Evolutionary conservation across 2,113 vertebrate species (phyloP).

Genomic region (Osmerus mordax): DNA sequence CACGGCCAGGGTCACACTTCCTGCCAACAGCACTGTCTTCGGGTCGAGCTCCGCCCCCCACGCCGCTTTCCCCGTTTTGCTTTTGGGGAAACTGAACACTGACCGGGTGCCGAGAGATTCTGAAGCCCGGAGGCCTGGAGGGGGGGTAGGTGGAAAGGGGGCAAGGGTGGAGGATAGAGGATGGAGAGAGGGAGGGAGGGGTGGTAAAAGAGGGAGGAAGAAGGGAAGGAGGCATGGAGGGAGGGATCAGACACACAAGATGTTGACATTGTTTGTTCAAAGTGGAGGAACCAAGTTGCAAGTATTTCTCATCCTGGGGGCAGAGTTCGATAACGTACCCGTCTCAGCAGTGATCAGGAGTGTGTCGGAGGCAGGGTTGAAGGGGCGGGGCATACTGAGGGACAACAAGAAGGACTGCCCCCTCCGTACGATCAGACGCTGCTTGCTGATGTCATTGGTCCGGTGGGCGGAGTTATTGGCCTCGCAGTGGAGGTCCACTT

Average conservation of each 20-base stretch:
- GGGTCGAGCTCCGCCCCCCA: constrained; percentile 70
- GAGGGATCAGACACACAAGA: too few relatives aligned
- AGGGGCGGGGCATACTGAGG: constrained; percentile 50
- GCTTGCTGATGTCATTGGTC: constrained; percentile 69
- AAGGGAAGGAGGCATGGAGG: too few relatives aligned
- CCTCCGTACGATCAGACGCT: constrained; percentile 71
- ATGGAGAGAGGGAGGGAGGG: too few relatives aligned
- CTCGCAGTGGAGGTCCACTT: constrained; percentile 29
- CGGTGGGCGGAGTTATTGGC: constrained; percentile 76
- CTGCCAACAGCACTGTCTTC: background rate
- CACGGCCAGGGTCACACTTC: constrained; percentile 62
- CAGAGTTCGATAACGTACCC: constrained; percentile 43
- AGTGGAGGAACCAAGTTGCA: background rate
- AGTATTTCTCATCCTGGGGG: background rate
- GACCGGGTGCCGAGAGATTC: constrained; percentile 55
- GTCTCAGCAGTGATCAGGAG: constrained; percentile 64
- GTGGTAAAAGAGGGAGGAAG: too few relatives aligned
- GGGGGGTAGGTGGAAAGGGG: constrained; percentile 4
- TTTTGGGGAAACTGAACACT: constrained; percentile 61
- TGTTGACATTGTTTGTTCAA: too few relatives aligned
- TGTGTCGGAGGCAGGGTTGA: constrained; percentile 43
- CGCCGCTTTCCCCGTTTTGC: background rate
- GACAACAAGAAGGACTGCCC: constrained; percentile 76
- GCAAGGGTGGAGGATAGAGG: background rate
- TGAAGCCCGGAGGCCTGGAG: constrained; percentile 66